Base-by-base conservation (phyloP, 2,888 invertebrate species). In the Tetranychus piercei region DNA sequence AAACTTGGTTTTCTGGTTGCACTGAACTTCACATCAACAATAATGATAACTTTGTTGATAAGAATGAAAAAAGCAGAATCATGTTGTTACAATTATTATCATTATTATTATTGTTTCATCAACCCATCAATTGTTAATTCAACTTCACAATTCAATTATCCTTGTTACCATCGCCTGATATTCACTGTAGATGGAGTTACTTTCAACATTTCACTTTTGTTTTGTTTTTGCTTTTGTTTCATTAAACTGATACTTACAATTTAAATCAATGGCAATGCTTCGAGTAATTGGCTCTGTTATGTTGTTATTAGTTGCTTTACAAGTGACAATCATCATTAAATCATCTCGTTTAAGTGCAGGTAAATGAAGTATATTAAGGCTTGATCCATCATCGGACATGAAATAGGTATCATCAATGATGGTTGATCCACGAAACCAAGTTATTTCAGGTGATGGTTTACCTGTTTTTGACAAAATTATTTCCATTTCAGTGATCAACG, bases 381-480 rank as follows among this genome's bases (percentile, higher is more conserved):
- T 65, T 6, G 74, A 23, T 6, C 74, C 71, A 44, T 75, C 75
- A 22, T 69, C 55, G 9, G 72, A 55, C 18, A 74, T 73, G 43
- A 72, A 72, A 74, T 74, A 77, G 2, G 76, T 75, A 64, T 76
- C 76, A 69, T 78, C 78, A 2, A 78, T 22, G 18, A 78, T 18
- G 11, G 75, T 75, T 8, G 78, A 78, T 4, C 78, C 78, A 69
- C 76, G 76, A 77, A 76, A 78, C 78, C 78, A 78, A 15, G 75
- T 74, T n/a, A 78, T 65, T 1, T 44, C 45, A 9, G 78, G 78
- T 11, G 77, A 74, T 15, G 78, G 78, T 20, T 77, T 78, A 43
- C 78, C 78, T 78, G 9, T 34, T 34, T 34, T 34, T 34, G 34
- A 34, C 34, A 74, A 11, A 67, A 34, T 34, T 34, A 34, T 34